Conservation (phyloP, 2,888 invertebrate species). For the Spodoptera exigua region DNA sequence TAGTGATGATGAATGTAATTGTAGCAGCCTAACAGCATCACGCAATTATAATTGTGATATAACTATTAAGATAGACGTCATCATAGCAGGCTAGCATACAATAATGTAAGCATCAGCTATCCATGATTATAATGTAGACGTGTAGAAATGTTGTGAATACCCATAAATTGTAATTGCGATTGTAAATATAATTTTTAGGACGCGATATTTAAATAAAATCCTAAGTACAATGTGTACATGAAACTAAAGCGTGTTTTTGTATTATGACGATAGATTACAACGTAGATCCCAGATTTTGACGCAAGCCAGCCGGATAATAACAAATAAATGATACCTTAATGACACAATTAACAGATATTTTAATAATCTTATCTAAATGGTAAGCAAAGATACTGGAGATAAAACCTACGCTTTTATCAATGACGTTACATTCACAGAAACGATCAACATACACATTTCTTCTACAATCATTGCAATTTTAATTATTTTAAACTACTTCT, state of each 20-base stretch:
- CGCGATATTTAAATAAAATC: not conserved
- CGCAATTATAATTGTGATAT: slow-evolving; percentile 44
- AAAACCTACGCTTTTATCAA: slow-evolving; percentile 19
- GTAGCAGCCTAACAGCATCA: slow-evolving; percentile 33
- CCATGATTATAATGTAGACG: slow-evolving; percentile 5
- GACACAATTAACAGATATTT: slow-evolving; percentile 23
- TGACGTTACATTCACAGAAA: slow-evolving; percentile 10
- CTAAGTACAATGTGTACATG: slow-evolving; percentile 9
- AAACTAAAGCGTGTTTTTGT: slow-evolving; percentile 19
- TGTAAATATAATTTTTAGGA: slow-evolving; percentile 14
- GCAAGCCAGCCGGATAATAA: slow-evolving; percentile 13
- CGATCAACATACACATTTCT: slow-evolving; percentile 11
- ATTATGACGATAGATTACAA: slow-evolving; percentile 17
- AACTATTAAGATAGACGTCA: slow-evolving; percentile 36
- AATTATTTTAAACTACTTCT: slow-evolving; percentile 9
- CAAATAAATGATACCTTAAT: slow-evolving; percentile 18
- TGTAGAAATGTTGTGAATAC: slow-evolving; percentile 8
- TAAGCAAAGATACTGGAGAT: slow-evolving; percentile 14
- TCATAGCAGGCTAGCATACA: slow-evolving; percentile 28
- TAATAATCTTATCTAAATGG: slow-evolving; percentile 29
- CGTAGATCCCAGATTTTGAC: slow-evolving; percentile 26
- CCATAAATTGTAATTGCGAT: not conserved
- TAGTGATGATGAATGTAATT: slow-evolving; percentile 35
- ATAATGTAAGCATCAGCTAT: slow-evolving; percentile 19
- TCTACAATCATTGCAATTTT: slow-evolving; percentile 25